phyloP scores from a whole-genome alignment of 2,797 vertebrate genomes.

The Sarcoramphus papa region DNA sequence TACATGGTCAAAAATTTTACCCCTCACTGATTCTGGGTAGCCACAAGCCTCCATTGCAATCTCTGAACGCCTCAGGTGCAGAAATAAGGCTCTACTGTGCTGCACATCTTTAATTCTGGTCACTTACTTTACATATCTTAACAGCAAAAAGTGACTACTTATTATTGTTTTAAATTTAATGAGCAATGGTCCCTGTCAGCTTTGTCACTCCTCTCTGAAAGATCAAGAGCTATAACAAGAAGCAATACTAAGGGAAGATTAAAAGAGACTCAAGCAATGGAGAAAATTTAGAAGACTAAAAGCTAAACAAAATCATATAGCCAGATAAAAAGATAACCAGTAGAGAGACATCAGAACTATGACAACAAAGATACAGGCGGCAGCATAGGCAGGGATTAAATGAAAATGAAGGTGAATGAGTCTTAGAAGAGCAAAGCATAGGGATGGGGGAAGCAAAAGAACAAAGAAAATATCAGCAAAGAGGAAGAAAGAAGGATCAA shows the following conservation, averaged over 20 bases:
- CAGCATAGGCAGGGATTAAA: constrained; percentile 30
- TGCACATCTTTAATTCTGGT: not conserved
- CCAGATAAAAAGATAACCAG: constrained; percentile 45
- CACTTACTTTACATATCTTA: not conserved
- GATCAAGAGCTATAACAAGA: constrained; percentile 45
- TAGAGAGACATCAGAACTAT: constrained; percentile 27
- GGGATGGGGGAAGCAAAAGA: not conserved
- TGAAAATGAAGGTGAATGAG: constrained; percentile 12
- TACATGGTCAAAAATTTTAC: not conserved
- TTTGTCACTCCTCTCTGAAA: constrained; percentile 30
- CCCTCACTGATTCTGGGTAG: not conserved
- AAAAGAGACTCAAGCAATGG: constrained; percentile 29
- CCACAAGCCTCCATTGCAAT: not conserved
- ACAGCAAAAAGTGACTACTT: not conserved
- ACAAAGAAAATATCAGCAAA: constrained; percentile 28
- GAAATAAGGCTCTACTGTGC: not conserved
- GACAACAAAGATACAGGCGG: constrained; percentile 30
- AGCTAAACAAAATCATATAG: constrained; percentile 31
- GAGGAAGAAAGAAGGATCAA: constrained; percentile 38
- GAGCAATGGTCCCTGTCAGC: not conserved
- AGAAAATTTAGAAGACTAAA: constrained; percentile 57
- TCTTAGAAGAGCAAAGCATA: not conserved
- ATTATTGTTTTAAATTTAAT: constrained; percentile 37
- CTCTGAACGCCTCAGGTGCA: not conserved
- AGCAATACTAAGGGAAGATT: constrained; percentile 37